Base-by-base conservation (phyloP, 1,140 invertebrate species). In the Maconellicoccus hirsutus region DNA sequence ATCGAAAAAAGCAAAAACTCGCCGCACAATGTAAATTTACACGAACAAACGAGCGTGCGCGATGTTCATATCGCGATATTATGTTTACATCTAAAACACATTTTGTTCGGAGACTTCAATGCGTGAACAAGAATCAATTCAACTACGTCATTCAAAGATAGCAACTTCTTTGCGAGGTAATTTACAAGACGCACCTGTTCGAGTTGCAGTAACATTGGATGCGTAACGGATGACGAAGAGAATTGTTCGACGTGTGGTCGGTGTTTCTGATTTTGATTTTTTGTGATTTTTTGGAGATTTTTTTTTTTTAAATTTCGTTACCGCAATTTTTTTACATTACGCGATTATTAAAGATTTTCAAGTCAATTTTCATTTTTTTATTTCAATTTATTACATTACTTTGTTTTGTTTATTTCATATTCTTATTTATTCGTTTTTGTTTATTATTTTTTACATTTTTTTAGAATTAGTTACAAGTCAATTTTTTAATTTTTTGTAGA, bases 101-200 rank as follows among this genome's bases (percentile, higher is more conserved):
- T 52, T 52, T 52, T 52, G 42, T 52, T 52, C n/a, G 25, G 61
- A 66, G 61, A 66, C 61, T 66, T 66, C 3, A 66, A 66, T 26
- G 61, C 61, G 21, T 26, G 61, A 66, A 66, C 61, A 66, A 66
- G 61, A 25, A 66, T 66, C 61, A 66, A 66, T 66, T 66, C 61
- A 26, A 66, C 61, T 66, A 66, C 61, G 61, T 66, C 61, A 66
- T 66, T 52, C 6, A 52, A 52, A 52, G 42, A 52, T 52, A 52
- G n/a, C 42, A 19, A 52, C 42, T 52, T 52, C 42, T 6, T 16
- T 3, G 42, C 42, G 10, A 52, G 42, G 42, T 52, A 52, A 52
- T 52, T 19, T 19, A 52, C 42, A 52, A 52, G 42, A 52, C 42
- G 42, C 42, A 52, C 42, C 42, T 52, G 42, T 52, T 52, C n/a